Conservation (phyloP, 2,888 invertebrate species). For the Acanthosepion lycidas region DNA sequence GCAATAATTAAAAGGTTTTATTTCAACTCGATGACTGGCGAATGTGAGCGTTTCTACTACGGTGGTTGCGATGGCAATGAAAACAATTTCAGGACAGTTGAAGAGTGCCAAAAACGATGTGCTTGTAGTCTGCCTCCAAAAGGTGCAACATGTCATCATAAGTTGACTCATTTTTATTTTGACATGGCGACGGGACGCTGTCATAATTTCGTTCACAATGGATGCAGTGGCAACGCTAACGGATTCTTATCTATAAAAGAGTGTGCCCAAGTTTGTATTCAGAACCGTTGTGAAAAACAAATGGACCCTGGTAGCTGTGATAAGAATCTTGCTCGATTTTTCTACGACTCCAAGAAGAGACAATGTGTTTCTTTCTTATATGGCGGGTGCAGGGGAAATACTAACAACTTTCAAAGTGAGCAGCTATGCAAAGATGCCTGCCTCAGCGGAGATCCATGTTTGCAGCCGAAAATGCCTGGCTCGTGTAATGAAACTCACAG, state of each 20-base stretch:
- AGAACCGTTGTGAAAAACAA: not conserved
- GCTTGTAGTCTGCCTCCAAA: not conserved
- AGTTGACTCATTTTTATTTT: not conserved
- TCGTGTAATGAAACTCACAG: not conserved
- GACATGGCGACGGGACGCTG: not conserved
- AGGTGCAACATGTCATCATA: not conserved
- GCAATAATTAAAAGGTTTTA: not conserved
- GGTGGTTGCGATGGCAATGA: not conserved
- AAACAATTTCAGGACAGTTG: not conserved
- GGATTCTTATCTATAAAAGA: not conserved
- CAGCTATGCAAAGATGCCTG: not conserved
- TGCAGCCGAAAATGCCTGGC: not conserved
- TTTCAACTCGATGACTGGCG: not conserved
- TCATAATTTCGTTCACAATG: not conserved
- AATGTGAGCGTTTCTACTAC: not conserved
- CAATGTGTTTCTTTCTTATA: not conserved
- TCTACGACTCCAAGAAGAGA: not conserved
- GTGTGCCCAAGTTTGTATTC: not conserved
- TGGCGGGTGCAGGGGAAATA: not conserved
- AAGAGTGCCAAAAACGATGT: not conserved
- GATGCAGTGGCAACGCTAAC: not conserved
- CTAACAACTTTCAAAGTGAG: not conserved
- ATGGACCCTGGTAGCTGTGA: not conserved
- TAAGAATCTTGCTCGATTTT: not conserved
- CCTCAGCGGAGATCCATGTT: not conserved